Evolutionary conservation across 2,113 vertebrate species (phyloP).

Genomic region (Eidolon helvum): DNA sequence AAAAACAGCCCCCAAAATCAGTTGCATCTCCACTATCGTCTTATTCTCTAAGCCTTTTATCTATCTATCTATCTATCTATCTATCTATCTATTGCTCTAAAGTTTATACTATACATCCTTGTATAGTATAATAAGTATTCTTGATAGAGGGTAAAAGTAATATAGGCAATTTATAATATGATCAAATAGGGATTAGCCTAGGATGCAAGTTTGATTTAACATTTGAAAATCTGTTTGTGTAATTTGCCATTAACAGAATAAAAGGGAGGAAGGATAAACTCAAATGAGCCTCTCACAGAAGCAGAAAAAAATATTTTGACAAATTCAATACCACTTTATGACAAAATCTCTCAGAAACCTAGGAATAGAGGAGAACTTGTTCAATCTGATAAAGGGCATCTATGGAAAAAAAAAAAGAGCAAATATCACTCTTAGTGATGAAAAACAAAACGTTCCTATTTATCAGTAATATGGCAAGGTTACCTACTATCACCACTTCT

Average conservation of each 20-base stretch:
- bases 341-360: not conserved
- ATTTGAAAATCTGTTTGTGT: not conserved
- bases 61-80: too few species aligned
- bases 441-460: not conserved
- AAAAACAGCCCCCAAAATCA: not conserved
- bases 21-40: not conserved
- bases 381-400: not conserved
- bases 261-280: not conserved
- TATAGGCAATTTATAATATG: not conserved
- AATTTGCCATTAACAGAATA: not conserved
- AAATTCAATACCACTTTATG: not conserved
- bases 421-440: not conserved
- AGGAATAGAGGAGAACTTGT: not conserved
- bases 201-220: not conserved
- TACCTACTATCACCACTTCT: not conserved
- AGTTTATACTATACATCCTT: not conserved
- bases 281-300: not conserved
- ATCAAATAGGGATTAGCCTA: not conserved
- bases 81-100: not conserved
- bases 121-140: too few species aligned
- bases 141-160: not conserved
- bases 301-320: not conserved
- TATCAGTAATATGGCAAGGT: not conserved
- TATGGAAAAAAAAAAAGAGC: not conserved
- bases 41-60: not conserved